A percentile compares a stretch with the other conserved stretches of the same genome.
Conservation (phyloP, 1,140 invertebrate genomes). For the Dinoponera quadriceps region DNA sequence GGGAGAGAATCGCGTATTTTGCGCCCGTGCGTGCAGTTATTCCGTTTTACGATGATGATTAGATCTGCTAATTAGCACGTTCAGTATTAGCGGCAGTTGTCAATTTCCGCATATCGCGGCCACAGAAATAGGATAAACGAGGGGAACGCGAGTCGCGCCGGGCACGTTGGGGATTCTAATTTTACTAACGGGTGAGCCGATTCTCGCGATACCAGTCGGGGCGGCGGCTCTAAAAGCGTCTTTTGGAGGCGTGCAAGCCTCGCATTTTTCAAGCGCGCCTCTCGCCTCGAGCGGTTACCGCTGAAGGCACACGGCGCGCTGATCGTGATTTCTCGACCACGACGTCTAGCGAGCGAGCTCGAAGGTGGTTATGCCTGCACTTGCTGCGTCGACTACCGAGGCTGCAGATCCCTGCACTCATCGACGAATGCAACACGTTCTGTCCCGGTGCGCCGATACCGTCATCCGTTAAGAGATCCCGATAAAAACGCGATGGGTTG, state of each 20-base stretch:
- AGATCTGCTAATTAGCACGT: too few species aligned
- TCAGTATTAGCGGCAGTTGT: background rate
- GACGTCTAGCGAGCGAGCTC: conserved; percentile 28
- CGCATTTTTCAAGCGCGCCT: conserved; percentile 59
- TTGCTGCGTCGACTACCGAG: conserved; percentile 51
- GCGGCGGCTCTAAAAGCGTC: conserved; percentile 67
- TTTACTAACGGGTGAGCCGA: conserved; percentile 61
- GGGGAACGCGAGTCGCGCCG: conserved; percentile 62
- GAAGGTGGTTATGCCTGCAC: background rate
- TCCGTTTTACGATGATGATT: too few species aligned
- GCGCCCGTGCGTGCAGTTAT: background rate
- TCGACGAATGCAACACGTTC: conserved; percentile 14
- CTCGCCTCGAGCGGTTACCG: conserved; percentile 36
- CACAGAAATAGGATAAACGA: conserved; percentile 64
- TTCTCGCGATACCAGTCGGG: conserved; percentile 55
- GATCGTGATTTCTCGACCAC: conserved; percentile 27
- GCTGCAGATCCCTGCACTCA: conserved; percentile 23
- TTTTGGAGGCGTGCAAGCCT: conserved; percentile 52
- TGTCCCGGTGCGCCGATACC: conserved; percentile 5
- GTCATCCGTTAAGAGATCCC: conserved; percentile 15
- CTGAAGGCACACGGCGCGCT: conserved; percentile 46
- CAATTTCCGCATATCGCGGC: conserved; percentile 19
- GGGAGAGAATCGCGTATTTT: background rate
- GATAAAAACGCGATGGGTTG: background rate
- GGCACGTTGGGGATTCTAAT: conserved; percentile 66